Percentiles rank a stretch among this genome's conserved stretches.
Conservation (phyloP, 2,113 vertebrate species). For the Toxostoma redivivum region DNA sequence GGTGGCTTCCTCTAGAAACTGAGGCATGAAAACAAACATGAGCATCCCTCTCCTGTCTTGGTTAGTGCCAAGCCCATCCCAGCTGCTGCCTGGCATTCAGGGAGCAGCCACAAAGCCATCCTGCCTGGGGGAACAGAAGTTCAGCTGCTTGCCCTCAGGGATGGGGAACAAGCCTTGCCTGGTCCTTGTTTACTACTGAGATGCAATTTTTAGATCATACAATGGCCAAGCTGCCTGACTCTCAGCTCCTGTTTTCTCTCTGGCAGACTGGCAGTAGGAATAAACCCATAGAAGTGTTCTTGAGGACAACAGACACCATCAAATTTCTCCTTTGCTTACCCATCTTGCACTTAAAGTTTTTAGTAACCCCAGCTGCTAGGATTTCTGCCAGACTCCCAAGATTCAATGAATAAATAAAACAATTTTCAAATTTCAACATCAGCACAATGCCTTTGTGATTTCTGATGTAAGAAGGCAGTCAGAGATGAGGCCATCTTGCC, state of each 20-base stretch:
- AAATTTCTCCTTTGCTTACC: not conserved
- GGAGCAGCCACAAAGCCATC: not conserved
- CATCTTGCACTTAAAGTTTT: not conserved
- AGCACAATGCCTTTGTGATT: not conserved
- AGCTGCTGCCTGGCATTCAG: not conserved
- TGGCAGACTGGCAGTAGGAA: not conserved
- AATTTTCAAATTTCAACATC: not conserved
- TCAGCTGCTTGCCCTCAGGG: not conserved
- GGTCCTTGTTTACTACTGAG: not conserved
- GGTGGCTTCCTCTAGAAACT: not conserved
- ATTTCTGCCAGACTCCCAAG: not conserved
- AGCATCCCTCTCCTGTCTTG: not conserved
- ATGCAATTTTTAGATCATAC: not conserved
- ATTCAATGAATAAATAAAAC: not conserved
- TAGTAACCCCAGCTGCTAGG: not conserved
- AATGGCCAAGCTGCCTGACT: not conserved
- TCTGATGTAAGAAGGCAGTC: not conserved
- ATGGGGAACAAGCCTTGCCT: not conserved
- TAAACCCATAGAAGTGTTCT: not conserved
- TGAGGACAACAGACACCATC: not conserved
- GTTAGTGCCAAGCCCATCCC: not conserved
- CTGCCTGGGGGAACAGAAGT: not conserved
- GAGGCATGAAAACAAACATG: not conserved
- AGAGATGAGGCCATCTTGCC: not conserved
- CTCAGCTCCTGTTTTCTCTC: not conserved